These are phyloP conservation scores for Rachycentron canadum DNA, from an alignment of 2,797 vertebrate genomes.

Conservation along the genomic window DNA sequence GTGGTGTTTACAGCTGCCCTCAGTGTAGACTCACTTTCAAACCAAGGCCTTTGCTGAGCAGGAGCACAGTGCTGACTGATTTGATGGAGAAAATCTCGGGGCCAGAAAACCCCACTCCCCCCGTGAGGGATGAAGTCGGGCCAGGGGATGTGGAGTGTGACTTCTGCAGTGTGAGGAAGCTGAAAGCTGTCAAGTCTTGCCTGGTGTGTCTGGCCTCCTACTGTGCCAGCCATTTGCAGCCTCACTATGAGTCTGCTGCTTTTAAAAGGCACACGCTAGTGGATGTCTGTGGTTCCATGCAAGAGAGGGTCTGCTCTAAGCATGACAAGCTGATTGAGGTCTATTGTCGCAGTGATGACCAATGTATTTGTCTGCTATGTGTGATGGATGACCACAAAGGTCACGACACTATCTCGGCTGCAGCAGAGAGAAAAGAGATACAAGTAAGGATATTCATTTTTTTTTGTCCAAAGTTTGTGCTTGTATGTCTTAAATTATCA, in stretches of 20 bases:
- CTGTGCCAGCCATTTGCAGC: constrained; percentile 88
- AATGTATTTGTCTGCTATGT: constrained; percentile 90
- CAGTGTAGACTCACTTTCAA: constrained; percentile 75
- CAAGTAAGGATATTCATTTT: constrained; percentile 84
- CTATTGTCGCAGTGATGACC: constrained; percentile 85
- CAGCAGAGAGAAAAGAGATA: constrained; percentile 78
- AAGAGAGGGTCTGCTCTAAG: constrained; percentile 85
- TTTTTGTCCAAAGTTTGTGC: neutral
- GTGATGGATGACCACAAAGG: constrained; percentile 86
- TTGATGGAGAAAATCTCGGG: constrained; percentile 56
- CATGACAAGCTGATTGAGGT: constrained; percentile 90
- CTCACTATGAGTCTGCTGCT: constrained; percentile 88
- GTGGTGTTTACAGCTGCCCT: constrained; percentile 72
- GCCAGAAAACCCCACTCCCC: neutral
- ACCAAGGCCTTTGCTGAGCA: constrained; percentile 72
- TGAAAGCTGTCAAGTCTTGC: constrained; percentile 87
- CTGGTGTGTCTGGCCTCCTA: constrained; percentile 93
- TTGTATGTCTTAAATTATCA: neutral
- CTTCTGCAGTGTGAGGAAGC: constrained; percentile 83
- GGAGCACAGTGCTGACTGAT: constrained; percentile 74
- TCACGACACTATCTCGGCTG: constrained; percentile 81
- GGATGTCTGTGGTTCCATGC: constrained; percentile 77
- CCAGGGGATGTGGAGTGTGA: constrained; percentile 83
- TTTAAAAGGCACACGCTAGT: constrained; percentile 89
- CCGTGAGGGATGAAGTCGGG: constrained; percentile 17